These are phyloP conservation scores for Oncorhynchus tshawytscha DNA, from an alignment of 2,113 vertebrate genomes.

Conservation along the genomic window DNA sequence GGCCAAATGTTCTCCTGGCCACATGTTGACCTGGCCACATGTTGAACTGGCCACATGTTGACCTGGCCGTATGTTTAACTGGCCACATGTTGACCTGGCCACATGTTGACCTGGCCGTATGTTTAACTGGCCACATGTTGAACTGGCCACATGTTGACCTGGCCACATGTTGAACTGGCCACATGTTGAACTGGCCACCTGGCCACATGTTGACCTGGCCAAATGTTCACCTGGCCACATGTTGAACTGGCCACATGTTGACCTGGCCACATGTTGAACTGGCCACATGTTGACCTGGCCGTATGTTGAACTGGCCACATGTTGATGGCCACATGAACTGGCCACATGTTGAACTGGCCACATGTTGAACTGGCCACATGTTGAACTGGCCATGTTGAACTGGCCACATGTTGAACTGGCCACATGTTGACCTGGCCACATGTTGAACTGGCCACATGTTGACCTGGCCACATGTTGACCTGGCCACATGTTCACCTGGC, in stretches of 20 bases:
- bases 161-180: background rate
- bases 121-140: background rate
- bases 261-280: conserved; percentile 11
- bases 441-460: too few relatives aligned
- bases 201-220: too few relatives aligned
- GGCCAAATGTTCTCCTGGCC: background rate
- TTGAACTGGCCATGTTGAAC: conserved; percentile 14
- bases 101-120: background rate
- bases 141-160: too few relatives aligned
- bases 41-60: background rate
- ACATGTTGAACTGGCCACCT: conserved; percentile 1
- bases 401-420: conserved; percentile 19
- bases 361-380: too few relatives aligned
- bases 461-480: too few relatives aligned
- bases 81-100: too few relatives aligned
- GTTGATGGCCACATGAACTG: background rate
- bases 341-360: background rate
- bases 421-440: conserved; percentile 15
- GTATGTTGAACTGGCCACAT: too few relatives aligned
- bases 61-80: too few relatives aligned
- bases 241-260: conserved; percentile 16
- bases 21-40: background rate
- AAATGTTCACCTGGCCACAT: background rate
- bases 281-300: too few relatives aligned
- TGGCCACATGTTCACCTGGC: too few relatives aligned